Percentiles rank a stretch among this genome's conserved stretches.
Conservation (phyloP, 2,113 vertebrate genomes). For the Coturnix japonica region DNA sequence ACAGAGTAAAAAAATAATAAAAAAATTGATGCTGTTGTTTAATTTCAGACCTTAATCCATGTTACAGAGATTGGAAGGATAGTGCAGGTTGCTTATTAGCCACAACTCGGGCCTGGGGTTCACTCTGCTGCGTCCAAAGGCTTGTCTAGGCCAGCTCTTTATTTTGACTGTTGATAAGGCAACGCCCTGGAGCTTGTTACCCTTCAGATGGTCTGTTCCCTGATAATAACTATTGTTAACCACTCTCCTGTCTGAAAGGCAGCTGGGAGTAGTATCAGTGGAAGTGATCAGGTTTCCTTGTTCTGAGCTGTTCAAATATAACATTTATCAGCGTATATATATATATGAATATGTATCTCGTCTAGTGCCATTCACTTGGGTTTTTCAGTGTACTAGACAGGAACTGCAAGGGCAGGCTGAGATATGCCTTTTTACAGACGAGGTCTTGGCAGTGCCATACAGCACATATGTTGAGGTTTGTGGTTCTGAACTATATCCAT, state of each 20-base stretch:
- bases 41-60: slow-evolving; percentile 16
- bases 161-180: slow-evolving; percentile 39
- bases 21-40: slow-evolving; percentile 22
- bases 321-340: background rate
- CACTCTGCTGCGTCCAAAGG: slow-evolving; percentile 13
- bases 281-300: background rate
- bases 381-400: background rate
- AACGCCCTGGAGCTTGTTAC: slow-evolving; percentile 12
- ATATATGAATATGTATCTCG: background rate
- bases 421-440: background rate
- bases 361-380: background rate
- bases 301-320: background rate
- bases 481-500: slow-evolving; percentile 42
- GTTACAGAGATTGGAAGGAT: slow-evolving; percentile 15
- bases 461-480: slow-evolving; percentile 46
- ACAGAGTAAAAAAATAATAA: background rate
- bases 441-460: slow-evolving; percentile 7
- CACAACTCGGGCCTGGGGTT: background rate
- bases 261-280: rapidly evolving
- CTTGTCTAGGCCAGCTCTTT: slow-evolving; percentile 65
- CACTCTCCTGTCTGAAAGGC: background rate
- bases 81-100: background rate
- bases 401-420: slow-evolving; percentile 58
- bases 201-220: background rate
- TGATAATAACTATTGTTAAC: background rate